Evolutionary conservation across 2,888 invertebrate genomes (phyloP).

Genomic region (Phasia obesa): DNA sequence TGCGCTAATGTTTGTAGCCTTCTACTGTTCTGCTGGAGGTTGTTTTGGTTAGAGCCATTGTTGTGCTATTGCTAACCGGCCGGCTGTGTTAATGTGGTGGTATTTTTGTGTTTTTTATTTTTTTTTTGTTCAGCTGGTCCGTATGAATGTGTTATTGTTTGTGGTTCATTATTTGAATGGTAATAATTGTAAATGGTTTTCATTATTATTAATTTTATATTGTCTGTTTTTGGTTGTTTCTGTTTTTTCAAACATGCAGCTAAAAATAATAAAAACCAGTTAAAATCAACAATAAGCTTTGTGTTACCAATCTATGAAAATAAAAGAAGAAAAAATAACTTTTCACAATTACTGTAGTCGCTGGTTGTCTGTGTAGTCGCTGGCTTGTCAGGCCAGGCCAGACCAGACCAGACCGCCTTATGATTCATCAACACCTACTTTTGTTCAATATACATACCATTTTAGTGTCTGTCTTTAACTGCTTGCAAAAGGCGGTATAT

Average conservation of each 20-base stretch:
- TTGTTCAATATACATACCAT: slow-evolving; percentile 31
- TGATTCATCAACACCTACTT: slow-evolving; percentile 71
- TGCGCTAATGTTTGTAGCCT: not conserved
- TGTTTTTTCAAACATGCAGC: not conserved
- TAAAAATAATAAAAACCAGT: slow-evolving; percentile 58
- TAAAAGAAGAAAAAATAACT: slow-evolving; percentile 36
- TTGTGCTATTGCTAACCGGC: not conserved
- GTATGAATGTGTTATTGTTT: slow-evolving; percentile 51
- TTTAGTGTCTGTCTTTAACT: slow-evolving; percentile 17
- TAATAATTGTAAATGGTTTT: slow-evolving; percentile 63
- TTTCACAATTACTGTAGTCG: slow-evolving; percentile 50
- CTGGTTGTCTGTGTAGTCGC: slow-evolving; percentile 20
- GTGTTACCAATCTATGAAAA: slow-evolving; percentile 51
- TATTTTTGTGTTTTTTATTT: slow-evolving; percentile 15
- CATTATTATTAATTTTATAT: slow-evolving; percentile 56
- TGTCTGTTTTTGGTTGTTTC: slow-evolving; percentile 37
- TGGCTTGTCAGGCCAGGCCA: slow-evolving; percentile 25
- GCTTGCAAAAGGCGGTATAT: slow-evolving; percentile 50
- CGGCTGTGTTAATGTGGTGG: slow-evolving; percentile 19
- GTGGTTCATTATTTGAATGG: slow-evolving; percentile 52
- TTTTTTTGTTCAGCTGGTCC: slow-evolving; percentile 21
- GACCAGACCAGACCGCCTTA: no score
- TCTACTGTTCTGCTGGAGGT: slow-evolving; percentile 32
- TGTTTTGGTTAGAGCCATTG: slow-evolving; percentile 25
- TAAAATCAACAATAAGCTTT: slow-evolving; percentile 52